Percentiles rank a stretch among this genome's conserved stretches.
Conservation (phyloP, 2,797 vertebrate species). For the Erethizon dorsatum region DNA sequence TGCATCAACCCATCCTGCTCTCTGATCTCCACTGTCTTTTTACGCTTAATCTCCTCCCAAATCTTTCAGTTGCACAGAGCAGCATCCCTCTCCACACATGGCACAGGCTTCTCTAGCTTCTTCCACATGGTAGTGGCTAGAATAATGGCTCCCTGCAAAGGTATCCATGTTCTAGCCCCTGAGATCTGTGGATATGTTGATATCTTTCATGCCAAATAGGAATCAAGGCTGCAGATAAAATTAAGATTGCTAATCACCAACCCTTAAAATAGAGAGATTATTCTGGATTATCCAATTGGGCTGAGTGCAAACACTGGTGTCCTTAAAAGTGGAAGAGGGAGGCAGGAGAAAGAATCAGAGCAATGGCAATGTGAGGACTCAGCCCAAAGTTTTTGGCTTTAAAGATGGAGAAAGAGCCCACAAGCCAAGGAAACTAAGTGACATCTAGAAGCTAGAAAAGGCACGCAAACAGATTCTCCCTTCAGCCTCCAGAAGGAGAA, state of each 20-base stretch:
- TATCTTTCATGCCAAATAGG: not conserved
- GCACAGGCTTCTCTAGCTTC: not conserved
- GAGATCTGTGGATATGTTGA: not conserved
- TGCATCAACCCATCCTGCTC: not conserved
- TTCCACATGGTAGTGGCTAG: not conserved
- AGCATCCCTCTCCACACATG: not conserved
- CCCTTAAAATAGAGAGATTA: constrained; percentile 12
- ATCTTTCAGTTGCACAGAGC: not conserved
- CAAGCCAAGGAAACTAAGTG: not conserved
- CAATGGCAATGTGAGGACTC: no score
- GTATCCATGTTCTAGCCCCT: not conserved
- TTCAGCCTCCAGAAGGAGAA: not conserved
- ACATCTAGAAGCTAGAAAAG: not conserved
- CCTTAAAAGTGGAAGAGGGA: not conserved
- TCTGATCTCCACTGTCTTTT: not conserved
- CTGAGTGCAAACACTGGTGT: not conserved
- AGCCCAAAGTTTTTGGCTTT: not conserved
- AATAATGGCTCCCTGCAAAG: not conserved
- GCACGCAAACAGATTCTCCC: not conserved
- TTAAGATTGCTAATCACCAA: not conserved
- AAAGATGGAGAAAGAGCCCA: not conserved
- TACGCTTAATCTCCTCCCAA: not conserved
- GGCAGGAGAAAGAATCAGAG: not conserved
- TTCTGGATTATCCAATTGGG: not conserved
- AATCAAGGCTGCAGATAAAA: not conserved